Percentiles rank a stretch among this genome's conserved stretches.
These are phyloP conservation scores for Apodemia duryi DNA, from an alignment of 2,888 invertebrate species.

Conservation along the genomic window DNA sequence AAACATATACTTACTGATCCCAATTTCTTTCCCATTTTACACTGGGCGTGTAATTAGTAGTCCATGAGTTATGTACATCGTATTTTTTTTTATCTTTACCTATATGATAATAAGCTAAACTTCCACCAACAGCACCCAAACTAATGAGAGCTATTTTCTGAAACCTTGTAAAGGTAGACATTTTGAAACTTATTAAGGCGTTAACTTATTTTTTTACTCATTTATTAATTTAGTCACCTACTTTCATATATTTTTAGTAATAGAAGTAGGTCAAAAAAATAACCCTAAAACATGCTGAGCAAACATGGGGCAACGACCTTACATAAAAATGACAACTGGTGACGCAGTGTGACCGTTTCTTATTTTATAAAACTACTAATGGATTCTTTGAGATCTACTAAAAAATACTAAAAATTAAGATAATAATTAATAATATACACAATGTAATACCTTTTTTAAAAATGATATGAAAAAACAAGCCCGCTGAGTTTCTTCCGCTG, in stretches of 20 bases:
- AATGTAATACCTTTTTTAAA: too few species aligned
- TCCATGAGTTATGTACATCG: constrained; percentile 83
- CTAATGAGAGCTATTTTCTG: constrained; percentile 79
- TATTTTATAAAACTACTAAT: too few species aligned
- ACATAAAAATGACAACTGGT: too few species aligned
- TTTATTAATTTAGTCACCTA: not conserved
- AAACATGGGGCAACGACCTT: not conserved
- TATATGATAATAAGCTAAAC: constrained; percentile 80
- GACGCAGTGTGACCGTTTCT: too few species aligned
- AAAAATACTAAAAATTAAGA: too few species aligned
- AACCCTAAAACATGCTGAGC: constrained; percentile 7
- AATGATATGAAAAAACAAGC: too few species aligned
- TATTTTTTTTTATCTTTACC: constrained; percentile 64
- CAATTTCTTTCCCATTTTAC: constrained; percentile 92
- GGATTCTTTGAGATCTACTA: too few species aligned
- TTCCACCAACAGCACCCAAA: constrained; percentile 83
- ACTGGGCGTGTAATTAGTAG: constrained; percentile 81
- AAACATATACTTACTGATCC: constrained; percentile 85
- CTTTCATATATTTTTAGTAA: not conserved
- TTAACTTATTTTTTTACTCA: constrained; percentile 3
- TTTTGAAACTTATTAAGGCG: constrained; percentile 35
- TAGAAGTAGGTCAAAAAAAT: constrained; percentile 12
- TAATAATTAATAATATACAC: too few species aligned
- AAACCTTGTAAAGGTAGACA: constrained; percentile 78
- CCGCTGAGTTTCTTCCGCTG: too few species aligned